Evolutionary conservation across 2,888 invertebrate species (phyloP), one percentile per base, ranked within the genome.

Genomic region (Cataglyphis livida): DNA sequence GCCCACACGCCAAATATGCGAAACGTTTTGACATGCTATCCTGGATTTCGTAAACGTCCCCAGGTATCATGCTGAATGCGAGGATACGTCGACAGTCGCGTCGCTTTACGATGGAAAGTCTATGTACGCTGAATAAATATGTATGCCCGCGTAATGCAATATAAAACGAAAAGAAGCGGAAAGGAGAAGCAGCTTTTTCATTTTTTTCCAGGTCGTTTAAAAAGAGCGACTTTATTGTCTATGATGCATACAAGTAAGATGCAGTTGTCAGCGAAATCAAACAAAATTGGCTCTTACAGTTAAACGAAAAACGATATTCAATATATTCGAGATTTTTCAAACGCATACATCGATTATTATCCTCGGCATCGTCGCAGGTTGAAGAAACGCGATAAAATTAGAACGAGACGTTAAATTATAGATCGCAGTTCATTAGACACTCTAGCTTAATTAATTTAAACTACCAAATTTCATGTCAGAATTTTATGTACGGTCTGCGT

Each of bases 61-160:
- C 64, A 61, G 84, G 83, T 85, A 84, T 89, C 81, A 81, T 84
- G 87, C 70, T 64, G 88, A 85, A 82, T 85, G 82, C 84, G 74
- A 82, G 74, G 83, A 87, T 90, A 88, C 87, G 88, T 82, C 86
- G 86, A 65, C 83, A 82, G 78, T 79, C 85, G 84, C 87, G 84
- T 79, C 70, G 86, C 59, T 89, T 89, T 86, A 88, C 88, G 87
- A 84, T 83, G 76, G 73, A 73, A 84, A 90, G 86, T 87, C 90
- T 88, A 85, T 89, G 90, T 88, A 89, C 84, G 87, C 86, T 79
- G 87, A 87, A 91, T 90, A 91, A 91, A 90, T 91, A 91, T 91
- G 91, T 89, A 90, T 88, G 88, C 78, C 57, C 59, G 74, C 82
- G 86, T 85, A 88, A 88, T 81, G 89, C 86, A 87, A 90, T 87